phyloP scores from a whole-genome alignment of 2,797 vertebrate genomes.

The Dicrostonyx torquatus region DNA sequence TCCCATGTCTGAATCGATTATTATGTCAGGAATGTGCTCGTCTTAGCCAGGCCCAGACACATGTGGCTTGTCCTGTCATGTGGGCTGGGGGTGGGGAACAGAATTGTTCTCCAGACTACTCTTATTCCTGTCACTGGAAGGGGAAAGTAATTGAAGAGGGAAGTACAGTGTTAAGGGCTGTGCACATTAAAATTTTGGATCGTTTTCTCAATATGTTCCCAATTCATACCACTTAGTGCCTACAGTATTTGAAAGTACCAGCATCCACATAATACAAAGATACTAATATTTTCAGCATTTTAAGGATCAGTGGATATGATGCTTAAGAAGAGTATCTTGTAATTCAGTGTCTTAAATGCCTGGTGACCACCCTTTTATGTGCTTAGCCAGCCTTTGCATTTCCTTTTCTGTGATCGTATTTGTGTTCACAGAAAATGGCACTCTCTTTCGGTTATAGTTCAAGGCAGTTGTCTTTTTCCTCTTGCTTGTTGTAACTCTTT shows the following conservation, averaged over 20 bases:
- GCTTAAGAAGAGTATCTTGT: background rate
- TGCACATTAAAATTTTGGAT: background rate
- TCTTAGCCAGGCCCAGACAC: background rate
- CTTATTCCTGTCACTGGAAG: background rate
- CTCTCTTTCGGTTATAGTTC: background rate
- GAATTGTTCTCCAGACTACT: background rate
- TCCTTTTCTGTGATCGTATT: background rate
- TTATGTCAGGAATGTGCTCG: background rate
- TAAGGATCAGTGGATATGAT: background rate
- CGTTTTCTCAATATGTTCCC: background rate
- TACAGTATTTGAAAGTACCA: background rate
- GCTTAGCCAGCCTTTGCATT: background rate
- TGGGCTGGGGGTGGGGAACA: background rate
- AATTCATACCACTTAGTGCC: background rate
- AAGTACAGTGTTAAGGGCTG: background rate
- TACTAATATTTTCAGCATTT: background rate
- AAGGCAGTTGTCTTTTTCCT: background rate
- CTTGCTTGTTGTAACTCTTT: conserved; percentile 6
- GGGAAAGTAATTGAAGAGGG: background rate
- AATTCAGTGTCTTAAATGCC: background rate
- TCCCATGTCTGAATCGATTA: background rate
- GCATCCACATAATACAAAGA: background rate
- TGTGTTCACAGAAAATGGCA: background rate
- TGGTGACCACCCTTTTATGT: background rate
- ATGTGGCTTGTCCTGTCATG: background rate